Base-by-base conservation (phyloP, 2,113 vertebrate species). In the Erythrocercus mccallii region DNA sequence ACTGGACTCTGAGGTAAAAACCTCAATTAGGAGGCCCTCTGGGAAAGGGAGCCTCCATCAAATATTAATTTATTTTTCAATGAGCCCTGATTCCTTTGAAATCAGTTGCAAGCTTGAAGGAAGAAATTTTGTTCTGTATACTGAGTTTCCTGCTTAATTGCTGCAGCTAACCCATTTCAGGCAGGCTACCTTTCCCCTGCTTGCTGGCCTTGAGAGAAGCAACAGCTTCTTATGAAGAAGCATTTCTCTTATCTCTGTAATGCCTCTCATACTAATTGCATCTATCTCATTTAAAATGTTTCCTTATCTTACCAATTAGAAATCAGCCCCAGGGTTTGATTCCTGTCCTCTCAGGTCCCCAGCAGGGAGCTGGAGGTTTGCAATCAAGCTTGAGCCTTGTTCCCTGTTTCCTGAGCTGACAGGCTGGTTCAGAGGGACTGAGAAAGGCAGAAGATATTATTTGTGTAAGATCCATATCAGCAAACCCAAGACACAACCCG, bases 251-350 rank as follows among this genome's bases (percentile, higher is more conserved):
- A 90, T 92, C 91, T 79, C 38, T 92, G 53, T 74, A 89, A 91
- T 92, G 81, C 93, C 89, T 97, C 84, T 96, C 93, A 68, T 87
- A 57, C 61, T 91, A 95, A 95, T 91, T 95, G 81, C 65, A 82
- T 53, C 81, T 76, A 64, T 90, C 85, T 96, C 24, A 25, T 93
- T 94, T 95, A 61, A 90, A 92, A 93, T 0, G 7, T 64, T 78
- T 94, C 62, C 69, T 73, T 91, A 79, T 92, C 84, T 91, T 61
- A 64, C 74, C 93, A 91, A 85, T 91, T 87, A 96, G 38, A 76
- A 91, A 72, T 56, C 70, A 85, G 62, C 94, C 84, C 35, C 3
- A 1, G 47, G 84, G 54, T 66, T 80, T 70, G 54, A 66, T 80
- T 92, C 65, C 90, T 69, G 30, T 44, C 62, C 74, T 91, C 23